A percentile compares a stretch with the other conserved stretches of the same genome.
These are phyloP conservation scores for Berghia stephanieae DNA, from an alignment of 1,140 invertebrate species.

Conservation along the genomic window DNA sequence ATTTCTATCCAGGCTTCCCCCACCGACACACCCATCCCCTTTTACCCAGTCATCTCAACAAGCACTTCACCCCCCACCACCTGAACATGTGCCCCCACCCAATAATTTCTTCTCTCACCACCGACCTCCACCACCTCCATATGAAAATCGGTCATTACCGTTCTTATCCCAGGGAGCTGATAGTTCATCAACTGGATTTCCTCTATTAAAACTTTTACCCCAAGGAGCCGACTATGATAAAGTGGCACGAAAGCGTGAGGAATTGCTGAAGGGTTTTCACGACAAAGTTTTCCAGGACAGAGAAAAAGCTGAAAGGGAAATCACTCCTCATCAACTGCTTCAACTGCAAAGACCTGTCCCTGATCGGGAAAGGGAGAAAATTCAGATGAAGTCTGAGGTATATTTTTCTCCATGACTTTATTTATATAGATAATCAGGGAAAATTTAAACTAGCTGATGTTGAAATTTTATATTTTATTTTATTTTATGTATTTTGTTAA, in stretches of 20 bases:
- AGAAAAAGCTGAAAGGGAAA: not conserved
- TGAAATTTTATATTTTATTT: too few relatives aligned
- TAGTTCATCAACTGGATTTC: slow-evolving; percentile 33
- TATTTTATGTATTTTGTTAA: slow-evolving; percentile 5
- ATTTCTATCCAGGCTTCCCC: too few relatives aligned
- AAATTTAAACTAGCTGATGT: too few relatives aligned
- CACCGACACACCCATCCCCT: not conserved
- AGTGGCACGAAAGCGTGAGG: slow-evolving; percentile 10
- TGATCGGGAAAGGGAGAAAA: not conserved
- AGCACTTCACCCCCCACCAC: not conserved
- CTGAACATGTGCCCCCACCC: not conserved
- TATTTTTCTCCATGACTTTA: too few relatives aligned
- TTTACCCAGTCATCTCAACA: not conserved
- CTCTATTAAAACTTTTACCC: slow-evolving; percentile 22
- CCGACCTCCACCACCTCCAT: slow-evolving; percentile 20
- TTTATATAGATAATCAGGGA: too few relatives aligned
- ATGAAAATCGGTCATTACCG: slow-evolving; percentile 5
- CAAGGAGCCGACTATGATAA: not conserved
- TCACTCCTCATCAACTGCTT: not conserved
- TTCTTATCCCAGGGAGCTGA: slow-evolving; percentile 11
- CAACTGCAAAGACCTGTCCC: not conserved
- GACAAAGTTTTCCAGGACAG: slow-evolving; percentile 16
- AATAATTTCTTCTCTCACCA: not conserved
- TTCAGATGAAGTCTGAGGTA: not conserved
- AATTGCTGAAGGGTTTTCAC: slow-evolving; percentile 12